Conservation (phyloP, 2,797 vertebrate species). For the Phrynocephalus forsythii region DNA sequence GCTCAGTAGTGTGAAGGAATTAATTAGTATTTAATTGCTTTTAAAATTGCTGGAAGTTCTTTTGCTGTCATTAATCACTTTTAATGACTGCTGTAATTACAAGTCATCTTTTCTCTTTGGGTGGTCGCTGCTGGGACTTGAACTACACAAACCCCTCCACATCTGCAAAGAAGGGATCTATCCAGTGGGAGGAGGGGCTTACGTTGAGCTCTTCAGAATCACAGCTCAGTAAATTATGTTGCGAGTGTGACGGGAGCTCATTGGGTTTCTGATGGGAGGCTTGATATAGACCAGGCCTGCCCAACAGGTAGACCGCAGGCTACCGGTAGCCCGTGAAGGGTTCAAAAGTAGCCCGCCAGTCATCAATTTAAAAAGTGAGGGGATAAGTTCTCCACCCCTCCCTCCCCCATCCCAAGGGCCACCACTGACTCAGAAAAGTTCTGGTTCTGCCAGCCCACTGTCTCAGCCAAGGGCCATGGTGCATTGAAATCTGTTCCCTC, state of each 20-base stretch:
- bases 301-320: too few species aligned
- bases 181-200: neutral
- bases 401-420: too few species aligned
- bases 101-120: slow-evolving; percentile 73
- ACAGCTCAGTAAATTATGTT: neutral
- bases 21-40: slow-evolving; percentile 75
- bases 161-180: slow-evolving; percentile 8
- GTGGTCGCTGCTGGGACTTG: slow-evolving; percentile 66
- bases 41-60: slow-evolving; percentile 75
- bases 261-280: neutral
- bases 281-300: neutral
- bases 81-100: slow-evolving; percentile 75
- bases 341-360: too few species aligned
- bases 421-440: too few species aligned
- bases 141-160: slow-evolving; percentile 36
- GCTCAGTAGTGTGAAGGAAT: slow-evolving; percentile 71
- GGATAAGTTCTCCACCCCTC: too few species aligned
- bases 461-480: too few species aligned
- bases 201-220: fast-evolving
- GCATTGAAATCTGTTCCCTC: too few species aligned
- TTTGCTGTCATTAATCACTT: slow-evolving; percentile 76
- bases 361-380: too few species aligned
- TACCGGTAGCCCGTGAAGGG: too few species aligned
- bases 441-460: too few species aligned
- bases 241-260: neutral